Conservation (phyloP, 2,888 invertebrate genomes). For the Calameuta pallipes region DNA sequence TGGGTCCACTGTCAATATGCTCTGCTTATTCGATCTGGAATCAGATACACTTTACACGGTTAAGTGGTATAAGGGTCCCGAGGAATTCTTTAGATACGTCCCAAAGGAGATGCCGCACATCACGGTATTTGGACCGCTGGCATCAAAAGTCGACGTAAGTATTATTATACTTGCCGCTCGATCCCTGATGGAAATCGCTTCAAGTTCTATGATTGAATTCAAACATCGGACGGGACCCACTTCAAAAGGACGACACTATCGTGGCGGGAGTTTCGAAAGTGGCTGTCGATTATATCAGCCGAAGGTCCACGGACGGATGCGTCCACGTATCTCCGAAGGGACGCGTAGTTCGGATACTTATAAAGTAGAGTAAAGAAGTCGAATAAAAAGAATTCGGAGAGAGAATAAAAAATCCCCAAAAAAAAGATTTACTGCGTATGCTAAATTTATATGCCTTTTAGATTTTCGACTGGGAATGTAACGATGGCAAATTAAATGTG, state of each 20-base stretch:
- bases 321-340: background rate
- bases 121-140: conserved; percentile 77
- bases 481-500: too few relatives aligned
- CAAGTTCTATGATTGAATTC: background rate
- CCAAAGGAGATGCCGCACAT: conserved; percentile 83
- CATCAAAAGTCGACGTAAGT: conserved; percentile 82
- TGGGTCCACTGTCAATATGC: conserved; percentile 79
- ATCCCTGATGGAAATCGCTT: background rate
- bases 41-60: conserved; percentile 81
- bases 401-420: background rate
- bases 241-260: background rate
- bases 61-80: conserved; percentile 83
- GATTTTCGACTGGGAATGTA: background rate
- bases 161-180: conserved; percentile 25
- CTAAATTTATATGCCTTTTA: background rate
- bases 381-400: background rate
- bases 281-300: background rate
- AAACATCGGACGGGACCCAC: background rate
- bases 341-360: background rate
- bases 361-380: background rate
- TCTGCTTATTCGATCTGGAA: conserved; percentile 81
- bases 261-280: background rate
- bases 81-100: conserved; percentile 84
- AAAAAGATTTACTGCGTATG: background rate
- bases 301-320: background rate